Conservation (phyloP, 2,113 vertebrate species). For the Thomomys bottae region DNA sequence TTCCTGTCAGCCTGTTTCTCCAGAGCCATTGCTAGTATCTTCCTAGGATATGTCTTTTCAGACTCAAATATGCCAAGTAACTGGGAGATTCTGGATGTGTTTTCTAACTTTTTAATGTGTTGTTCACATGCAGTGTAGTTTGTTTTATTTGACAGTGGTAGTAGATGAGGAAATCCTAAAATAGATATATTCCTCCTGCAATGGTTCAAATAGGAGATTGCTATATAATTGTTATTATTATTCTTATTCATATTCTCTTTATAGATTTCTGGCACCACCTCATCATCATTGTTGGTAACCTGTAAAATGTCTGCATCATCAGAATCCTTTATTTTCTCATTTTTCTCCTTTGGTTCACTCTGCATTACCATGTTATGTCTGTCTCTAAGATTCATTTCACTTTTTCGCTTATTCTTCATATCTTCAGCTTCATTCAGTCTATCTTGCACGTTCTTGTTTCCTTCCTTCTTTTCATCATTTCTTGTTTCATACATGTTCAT, state of each 20-base stretch:
- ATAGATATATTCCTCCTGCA: slow-evolving; percentile 68
- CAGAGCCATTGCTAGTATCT: slow-evolving; percentile 50
- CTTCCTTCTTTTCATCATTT: slow-evolving; percentile 69
- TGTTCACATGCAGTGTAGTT: slow-evolving; percentile 48
- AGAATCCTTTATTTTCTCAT: slow-evolving; percentile 65
- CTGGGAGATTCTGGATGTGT: slow-evolving; percentile 73
- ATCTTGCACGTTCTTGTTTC: slow-evolving; percentile 55
- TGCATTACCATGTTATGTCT: slow-evolving; percentile 53
- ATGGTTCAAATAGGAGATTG: slow-evolving; percentile 60
- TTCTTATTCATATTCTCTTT: slow-evolving; percentile 85
- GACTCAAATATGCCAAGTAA: slow-evolving; percentile 69
- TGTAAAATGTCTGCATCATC: slow-evolving; percentile 76
- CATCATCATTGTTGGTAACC: slow-evolving; percentile 82
- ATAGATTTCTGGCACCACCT: slow-evolving; percentile 67
- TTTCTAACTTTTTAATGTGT: slow-evolving; percentile 68
- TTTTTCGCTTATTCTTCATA: slow-evolving; percentile 65
- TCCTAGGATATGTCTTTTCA: slow-evolving; percentile 65
- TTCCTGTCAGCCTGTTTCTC: slow-evolving; percentile 57
- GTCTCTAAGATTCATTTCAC: slow-evolving; percentile 75
- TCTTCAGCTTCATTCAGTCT: slow-evolving; percentile 74
- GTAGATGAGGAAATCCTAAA: slow-evolving; percentile 50
- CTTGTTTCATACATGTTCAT: slow-evolving; percentile 64
- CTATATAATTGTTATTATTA: slow-evolving; percentile 87
- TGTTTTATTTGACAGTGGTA: slow-evolving; percentile 59
- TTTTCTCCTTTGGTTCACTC: slow-evolving; percentile 75